Evolutionary conservation across 1,140 invertebrate genomes (phyloP).

Genomic region (Notospermus geniculatus): DNA sequence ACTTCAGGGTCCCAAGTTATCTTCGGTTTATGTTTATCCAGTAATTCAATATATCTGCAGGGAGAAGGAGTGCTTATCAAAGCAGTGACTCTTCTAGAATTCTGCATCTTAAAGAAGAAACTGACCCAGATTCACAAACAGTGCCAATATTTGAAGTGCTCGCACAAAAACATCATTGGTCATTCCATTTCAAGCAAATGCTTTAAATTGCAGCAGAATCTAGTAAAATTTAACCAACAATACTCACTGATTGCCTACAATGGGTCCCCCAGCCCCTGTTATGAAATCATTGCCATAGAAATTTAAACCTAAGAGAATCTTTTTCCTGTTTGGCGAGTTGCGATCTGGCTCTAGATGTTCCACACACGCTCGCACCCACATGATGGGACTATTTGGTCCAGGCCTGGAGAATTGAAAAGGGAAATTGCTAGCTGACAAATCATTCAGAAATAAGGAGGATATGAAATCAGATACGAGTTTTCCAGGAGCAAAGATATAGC

Average conservation of each 20-base stretch:
- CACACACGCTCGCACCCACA: constrained; percentile 79
- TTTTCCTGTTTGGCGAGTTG: constrained; percentile 63
- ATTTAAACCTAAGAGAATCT: constrained; percentile 87
- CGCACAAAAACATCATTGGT: too few species aligned
- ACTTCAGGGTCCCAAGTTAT: constrained; percentile 74
- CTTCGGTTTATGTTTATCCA: constrained; percentile 66
- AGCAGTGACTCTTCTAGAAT: background rate
- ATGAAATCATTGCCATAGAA: constrained; percentile 91
- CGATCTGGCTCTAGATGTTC: constrained; percentile 64
- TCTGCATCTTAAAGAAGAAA: background rate
- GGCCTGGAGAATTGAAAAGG: constrained; percentile 42
- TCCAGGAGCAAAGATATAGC: too few species aligned
- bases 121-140: too few species aligned
- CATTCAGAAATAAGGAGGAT: too few species aligned
- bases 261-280: constrained; percentile 71
- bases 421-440: background rate
- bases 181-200: too few species aligned
- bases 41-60: constrained; percentile 55
- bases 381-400: constrained; percentile 80
- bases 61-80: constrained; percentile 16
- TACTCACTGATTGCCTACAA: constrained; percentile 76
- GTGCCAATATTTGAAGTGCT: too few species aligned
- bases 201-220: too few species aligned
- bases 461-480: too few species aligned
- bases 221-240: constrained; percentile 39